A percentile compares a stretch with the other conserved stretches of the same genome.
Conservation (phyloP, 2,888 invertebrate genomes). For the Tanypteryx hageni region DNA sequence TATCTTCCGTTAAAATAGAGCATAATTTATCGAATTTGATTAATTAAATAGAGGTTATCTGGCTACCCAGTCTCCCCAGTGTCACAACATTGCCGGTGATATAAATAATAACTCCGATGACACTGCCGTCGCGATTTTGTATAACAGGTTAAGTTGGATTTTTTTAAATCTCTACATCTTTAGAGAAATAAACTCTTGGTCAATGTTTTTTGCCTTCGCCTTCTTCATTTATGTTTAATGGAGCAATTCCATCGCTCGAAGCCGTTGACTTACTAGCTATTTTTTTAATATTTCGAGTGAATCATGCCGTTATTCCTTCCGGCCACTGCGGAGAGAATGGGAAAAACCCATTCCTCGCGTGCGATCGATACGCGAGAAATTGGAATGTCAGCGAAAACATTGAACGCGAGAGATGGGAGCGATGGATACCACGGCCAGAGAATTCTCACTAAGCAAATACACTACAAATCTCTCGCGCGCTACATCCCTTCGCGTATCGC, state of each 20-base stretch:
- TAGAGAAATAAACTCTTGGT: too few species aligned
- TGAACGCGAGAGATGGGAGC: not conserved
- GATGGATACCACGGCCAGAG: not conserved
- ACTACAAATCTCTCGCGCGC: not conserved
- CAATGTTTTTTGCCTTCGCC: not conserved
- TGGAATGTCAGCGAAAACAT: constrained; percentile 41
- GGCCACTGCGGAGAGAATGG: not conserved
- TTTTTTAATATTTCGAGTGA: not conserved
- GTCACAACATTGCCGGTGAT: too few species aligned
- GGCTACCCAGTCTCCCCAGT: too few species aligned
- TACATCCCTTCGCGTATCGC: not conserved
- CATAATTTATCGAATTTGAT: too few species aligned
- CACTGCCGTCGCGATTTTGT: too few species aligned
- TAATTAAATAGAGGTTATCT: too few species aligned
- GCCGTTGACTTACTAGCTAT: not conserved
- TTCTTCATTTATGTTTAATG: constrained; percentile 3
- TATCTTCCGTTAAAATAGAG: too few species aligned
- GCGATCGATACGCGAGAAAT: constrained; percentile 37
- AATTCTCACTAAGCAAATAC: constrained; percentile 27
- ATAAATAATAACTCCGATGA: too few species aligned
- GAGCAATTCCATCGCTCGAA: not conserved
- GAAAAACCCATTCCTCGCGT: not conserved
- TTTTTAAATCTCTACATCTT: too few species aligned
- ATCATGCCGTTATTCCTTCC: constrained; percentile 15
- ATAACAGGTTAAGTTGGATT: too few species aligned